Conservation (phyloP, 2,888 invertebrate genomes). For the Encarsia formosa region DNA sequence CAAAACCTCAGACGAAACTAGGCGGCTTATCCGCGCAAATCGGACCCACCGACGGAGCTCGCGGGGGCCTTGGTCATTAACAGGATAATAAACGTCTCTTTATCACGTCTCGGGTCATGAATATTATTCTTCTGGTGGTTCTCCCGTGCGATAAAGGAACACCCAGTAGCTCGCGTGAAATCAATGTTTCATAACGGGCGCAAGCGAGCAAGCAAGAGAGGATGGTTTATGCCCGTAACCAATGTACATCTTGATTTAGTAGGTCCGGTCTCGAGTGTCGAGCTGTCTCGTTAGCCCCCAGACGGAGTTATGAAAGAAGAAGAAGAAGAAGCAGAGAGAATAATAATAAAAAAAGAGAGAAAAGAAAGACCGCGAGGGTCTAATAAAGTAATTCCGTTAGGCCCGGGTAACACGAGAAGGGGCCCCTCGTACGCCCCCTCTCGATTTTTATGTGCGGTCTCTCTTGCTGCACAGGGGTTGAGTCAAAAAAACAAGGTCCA, state of each 20-base stretch:
- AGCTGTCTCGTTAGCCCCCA: conserved; percentile 49
- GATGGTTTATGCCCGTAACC: conserved; percentile 40
- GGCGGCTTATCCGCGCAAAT: too few species aligned
- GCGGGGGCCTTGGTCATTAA: too few species aligned
- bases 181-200: conserved; percentile 50
- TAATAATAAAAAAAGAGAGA: conserved; percentile 21
- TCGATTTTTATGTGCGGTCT: conserved; percentile 39
- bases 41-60: too few species aligned
- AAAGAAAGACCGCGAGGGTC: conserved; percentile 26
- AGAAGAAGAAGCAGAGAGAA: conserved; percentile 13
- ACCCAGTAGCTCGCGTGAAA: conserved; percentile 48
- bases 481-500: too few species aligned
- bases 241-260: conserved; percentile 53
- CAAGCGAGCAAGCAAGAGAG: conserved; percentile 2
- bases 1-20: too few species aligned
- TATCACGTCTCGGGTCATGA: conserved; percentile 19
- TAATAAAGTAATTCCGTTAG: conserved; percentile 51
- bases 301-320: conserved; percentile 6
- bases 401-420: conserved; percentile 49
- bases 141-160: conserved; percentile 15
- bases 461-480: too few species aligned
- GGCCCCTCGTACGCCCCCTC: conserved; percentile 43
- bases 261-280: conserved; percentile 42
- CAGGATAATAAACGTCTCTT: conserved; percentile 28
- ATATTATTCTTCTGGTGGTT: conserved; percentile 14